A percentile compares a stretch with the other conserved stretches of the same genome.
Conservation (phyloP, 2,888 invertebrate genomes). For the Heliconius sara region DNA sequence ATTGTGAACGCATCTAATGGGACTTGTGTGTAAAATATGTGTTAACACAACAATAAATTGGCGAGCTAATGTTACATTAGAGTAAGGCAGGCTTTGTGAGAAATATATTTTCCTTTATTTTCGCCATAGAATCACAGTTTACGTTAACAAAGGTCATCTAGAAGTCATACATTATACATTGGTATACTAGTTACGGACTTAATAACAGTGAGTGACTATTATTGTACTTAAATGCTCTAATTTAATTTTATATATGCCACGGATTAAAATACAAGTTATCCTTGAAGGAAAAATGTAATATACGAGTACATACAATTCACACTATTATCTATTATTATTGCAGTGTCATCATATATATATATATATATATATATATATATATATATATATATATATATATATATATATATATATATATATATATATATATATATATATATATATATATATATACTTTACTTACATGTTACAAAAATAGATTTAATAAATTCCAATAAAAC, state of each 20-base stretch:
- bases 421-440: neutral
- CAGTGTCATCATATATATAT: neutral
- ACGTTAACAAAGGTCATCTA: constrained; percentile 10
- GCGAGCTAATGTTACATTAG: constrained; percentile 22
- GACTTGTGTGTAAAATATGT: constrained; percentile 37
- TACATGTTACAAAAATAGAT: constrained; percentile 3
- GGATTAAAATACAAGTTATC: neutral
- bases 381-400: neutral
- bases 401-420: neutral
- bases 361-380: neutral
- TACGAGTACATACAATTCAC: neutral
- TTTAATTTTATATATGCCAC: neutral
- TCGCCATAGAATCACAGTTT: too few species aligned
- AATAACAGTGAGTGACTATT: neutral
- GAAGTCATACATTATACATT: constrained; percentile 1
- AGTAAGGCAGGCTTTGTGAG: neutral
- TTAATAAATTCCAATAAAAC: constrained; percentile 24
- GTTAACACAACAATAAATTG: constrained; percentile 33
- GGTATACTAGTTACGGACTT: neutral
- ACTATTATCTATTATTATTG: too few species aligned
- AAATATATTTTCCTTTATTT: neutral
- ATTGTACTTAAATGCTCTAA: neutral
- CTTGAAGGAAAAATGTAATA: neutral
- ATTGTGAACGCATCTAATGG: constrained; percentile 36
- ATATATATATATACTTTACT: neutral